Conservation (phyloP, 2,113 vertebrate genomes). For the Spheniscus mendiculus region DNA sequence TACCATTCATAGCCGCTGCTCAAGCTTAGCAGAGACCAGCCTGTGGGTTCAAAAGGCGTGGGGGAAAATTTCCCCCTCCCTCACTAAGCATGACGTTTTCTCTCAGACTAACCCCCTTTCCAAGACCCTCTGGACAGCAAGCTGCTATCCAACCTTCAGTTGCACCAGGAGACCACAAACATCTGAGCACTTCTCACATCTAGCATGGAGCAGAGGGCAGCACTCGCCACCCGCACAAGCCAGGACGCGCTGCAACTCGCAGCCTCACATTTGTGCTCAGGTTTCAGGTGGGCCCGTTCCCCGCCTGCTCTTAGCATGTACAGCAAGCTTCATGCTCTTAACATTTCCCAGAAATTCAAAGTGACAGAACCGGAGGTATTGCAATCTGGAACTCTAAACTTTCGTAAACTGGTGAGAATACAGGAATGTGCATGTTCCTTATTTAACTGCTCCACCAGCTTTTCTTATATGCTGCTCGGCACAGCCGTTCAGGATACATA, state of each 20-base stretch:
- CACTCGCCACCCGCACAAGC: accelerated
- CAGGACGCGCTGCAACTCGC: not conserved
- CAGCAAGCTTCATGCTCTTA: conserved; percentile 63
- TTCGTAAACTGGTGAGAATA: conserved; percentile 75
- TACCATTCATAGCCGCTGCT: not conserved
- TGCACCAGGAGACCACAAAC: not conserved
- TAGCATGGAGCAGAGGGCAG: not conserved
- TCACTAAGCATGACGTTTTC: accelerated
- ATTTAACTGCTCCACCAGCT: conserved; percentile 76
- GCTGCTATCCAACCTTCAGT: not conserved
- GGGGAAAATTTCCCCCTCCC: not conserved
- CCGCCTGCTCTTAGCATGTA: not conserved
- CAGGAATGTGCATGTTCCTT: conserved; percentile 73
- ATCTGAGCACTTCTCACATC: not conserved
- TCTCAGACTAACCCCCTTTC: not conserved
- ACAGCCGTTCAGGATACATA: conserved; percentile 68
- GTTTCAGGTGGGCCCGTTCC: conserved; percentile 57
- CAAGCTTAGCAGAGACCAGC: not conserved
- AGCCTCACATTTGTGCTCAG: not conserved
- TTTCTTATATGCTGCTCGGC: conserved; percentile 61
- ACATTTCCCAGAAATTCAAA: conserved; percentile 79
- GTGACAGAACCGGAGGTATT: conserved; percentile 75
- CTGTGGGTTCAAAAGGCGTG: not conserved
- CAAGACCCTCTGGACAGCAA: accelerated
- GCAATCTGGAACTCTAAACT: conserved; percentile 78